A percentile compares a stretch with the other conserved stretches of the same genome.
These are phyloP conservation scores for Mionectes olivaceus DNA, from an alignment of 2,797 vertebrate species.

Conservation along the genomic window DNA sequence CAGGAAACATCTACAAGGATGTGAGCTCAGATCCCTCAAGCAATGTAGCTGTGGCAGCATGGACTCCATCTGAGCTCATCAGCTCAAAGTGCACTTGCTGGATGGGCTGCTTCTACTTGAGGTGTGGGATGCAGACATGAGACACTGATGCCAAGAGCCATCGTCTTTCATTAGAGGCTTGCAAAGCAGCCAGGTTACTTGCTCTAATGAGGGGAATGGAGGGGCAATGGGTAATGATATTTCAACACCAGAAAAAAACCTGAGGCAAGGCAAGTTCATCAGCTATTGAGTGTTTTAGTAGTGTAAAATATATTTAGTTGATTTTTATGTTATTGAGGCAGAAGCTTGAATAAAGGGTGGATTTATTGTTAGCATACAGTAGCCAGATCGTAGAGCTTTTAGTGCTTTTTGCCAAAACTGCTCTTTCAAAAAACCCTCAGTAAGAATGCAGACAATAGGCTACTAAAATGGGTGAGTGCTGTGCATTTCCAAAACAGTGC, in stretches of 20 bases:
- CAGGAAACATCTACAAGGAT: not conserved
- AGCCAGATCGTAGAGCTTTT: not conserved
- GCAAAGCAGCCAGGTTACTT: not conserved
- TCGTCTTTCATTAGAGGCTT: not conserved
- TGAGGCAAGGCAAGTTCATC: not conserved
- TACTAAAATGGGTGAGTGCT: not conserved
- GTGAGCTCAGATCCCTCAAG: not conserved
- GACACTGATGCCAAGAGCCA: not conserved
- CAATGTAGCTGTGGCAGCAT: not conserved
- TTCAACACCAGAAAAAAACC: not conserved
- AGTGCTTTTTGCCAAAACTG: conserved; percentile 41
- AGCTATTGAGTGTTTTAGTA: not conserved
- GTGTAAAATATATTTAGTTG: not conserved
- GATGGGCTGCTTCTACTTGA: not conserved
- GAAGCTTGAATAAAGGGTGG: not conserved
- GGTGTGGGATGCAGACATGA: not conserved
- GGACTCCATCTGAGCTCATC: not conserved
- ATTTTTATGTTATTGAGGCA: not conserved
- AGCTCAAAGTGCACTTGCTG: not conserved
- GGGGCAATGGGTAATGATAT: not conserved
- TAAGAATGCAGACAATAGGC: not conserved
- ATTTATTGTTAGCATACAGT: not conserved
- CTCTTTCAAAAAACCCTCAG: not conserved
- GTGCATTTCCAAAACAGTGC: not conserved
- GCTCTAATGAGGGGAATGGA: not conserved